Evolutionary conservation across 2,113 vertebrate species (phyloP).

Genomic region (Pelecanoides urinatrix): DNA sequence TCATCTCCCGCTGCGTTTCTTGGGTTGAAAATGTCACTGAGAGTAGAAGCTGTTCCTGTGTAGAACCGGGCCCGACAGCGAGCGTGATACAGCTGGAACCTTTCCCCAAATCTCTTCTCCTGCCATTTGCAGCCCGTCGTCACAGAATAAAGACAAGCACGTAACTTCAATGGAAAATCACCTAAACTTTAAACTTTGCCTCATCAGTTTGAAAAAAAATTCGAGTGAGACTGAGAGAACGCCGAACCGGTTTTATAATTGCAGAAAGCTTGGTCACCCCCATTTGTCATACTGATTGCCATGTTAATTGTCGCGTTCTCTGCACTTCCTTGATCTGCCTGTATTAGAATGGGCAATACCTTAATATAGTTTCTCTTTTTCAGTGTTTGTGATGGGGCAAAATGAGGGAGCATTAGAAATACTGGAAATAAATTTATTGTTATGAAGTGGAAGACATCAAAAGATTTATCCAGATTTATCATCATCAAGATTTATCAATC

Average conservation of each 20-base stretch:
- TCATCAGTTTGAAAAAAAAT: neutral
- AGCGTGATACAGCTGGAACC: neutral
- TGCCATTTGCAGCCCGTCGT: neutral
- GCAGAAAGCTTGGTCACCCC: neutral
- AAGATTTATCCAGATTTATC: neutral
- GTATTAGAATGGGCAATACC: neutral
- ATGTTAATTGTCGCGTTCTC: neutral
- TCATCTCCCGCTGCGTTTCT: neutral
- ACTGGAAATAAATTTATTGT: neutral
- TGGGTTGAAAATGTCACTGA: neutral
- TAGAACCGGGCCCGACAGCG: fast-evolving
- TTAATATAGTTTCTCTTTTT: neutral
- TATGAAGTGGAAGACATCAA: neutral
- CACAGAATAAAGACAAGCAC: neutral
- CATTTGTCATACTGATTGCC: neutral
- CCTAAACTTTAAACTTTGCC: neutral
- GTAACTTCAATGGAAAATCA: neutral
- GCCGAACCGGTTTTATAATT: neutral
- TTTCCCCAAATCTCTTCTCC: neutral
- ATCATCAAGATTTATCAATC: neutral
- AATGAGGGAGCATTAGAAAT: neutral
- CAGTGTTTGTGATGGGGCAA: neutral
- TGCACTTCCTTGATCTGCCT: neutral
- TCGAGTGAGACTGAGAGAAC: neutral
- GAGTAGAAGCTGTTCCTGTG: neutral